Percentiles rank a stretch among this genome's conserved stretches.
Evolutionary conservation across 2,797 vertebrate species (phyloP).

Genomic region (Synaphobranchus kaupii): DNA sequence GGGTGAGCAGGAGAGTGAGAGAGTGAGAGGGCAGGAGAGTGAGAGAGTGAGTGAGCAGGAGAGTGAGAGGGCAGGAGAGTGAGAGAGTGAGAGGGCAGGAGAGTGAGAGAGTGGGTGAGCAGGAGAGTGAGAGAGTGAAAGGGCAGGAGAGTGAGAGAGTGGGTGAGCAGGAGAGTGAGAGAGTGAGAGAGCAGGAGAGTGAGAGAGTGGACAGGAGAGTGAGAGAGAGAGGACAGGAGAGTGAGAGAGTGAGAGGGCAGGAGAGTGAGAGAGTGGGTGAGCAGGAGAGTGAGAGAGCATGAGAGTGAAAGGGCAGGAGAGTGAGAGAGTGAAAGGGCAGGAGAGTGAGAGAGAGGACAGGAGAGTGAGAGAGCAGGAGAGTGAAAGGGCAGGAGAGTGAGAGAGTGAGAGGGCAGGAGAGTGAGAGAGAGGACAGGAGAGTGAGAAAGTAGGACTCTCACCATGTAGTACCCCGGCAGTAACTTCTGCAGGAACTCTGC

Average conservation of each 20-base stretch:
- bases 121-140: background rate
- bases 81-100: background rate
- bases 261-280: background rate
- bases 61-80: background rate
- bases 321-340: background rate
- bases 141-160: no score
- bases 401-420: no score
- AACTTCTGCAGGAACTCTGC: slow-evolving; percentile 97
- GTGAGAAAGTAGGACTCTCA: slow-evolving; percentile 44
- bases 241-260: background rate
- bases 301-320: background rate
- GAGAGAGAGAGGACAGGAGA: slow-evolving; percentile 26
- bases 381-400: no score
- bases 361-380: background rate
- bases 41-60: background rate
- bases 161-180: no score
- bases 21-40: slow-evolving; percentile 8
- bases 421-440: no score
- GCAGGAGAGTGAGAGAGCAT: no score
- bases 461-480: slow-evolving; percentile 98
- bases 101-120: background rate
- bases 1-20: background rate
- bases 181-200: background rate
- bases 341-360: no score
- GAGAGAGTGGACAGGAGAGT: slow-evolving; percentile 39